A percentile compares a stretch with the other conserved stretches of the same genome.
phyloP scores from a whole-genome alignment of 2,797 vertebrate genomes.

The Benthosema pterotum region DNA sequence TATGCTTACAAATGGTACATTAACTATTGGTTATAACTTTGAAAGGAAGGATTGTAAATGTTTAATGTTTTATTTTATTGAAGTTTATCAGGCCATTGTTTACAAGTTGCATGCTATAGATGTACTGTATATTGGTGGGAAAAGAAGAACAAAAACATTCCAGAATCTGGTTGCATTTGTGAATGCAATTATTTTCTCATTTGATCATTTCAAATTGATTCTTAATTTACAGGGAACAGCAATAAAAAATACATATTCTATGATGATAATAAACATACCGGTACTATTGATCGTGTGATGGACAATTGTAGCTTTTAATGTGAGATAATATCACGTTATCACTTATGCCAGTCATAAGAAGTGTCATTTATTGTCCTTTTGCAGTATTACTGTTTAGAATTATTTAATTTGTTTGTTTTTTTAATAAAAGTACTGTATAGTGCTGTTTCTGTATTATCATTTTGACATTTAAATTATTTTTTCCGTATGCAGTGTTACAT shows the following conservation, averaged over 20 bases:
- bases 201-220: not conserved
- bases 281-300: constrained; percentile 2
- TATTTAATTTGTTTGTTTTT: constrained; percentile 24
- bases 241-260: not conserved
- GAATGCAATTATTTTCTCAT: not conserved
- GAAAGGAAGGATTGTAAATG: constrained; percentile 2
- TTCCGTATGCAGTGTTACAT: too few species aligned
- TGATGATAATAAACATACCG: constrained; percentile 13
- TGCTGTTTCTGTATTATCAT: constrained; percentile 7
- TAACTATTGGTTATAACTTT: too few species aligned
- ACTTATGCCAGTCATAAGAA: constrained; percentile 26
- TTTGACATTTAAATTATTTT: too few species aligned
- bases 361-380: constrained; percentile 10
- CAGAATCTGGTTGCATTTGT: not conserved
- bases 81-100: not conserved
- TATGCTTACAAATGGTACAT: too few species aligned
- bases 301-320: constrained; percentile 31
- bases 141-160: not conserved
- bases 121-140: not conserved
- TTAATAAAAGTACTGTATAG: constrained; percentile 33
- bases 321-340: not conserved
- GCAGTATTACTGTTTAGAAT: constrained; percentile 32
- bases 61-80: not conserved
- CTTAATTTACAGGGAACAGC: not conserved
- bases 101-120: too few species aligned